Conservation (phyloP, 1,140 invertebrate species). For the Drosophila pandora region DNA sequence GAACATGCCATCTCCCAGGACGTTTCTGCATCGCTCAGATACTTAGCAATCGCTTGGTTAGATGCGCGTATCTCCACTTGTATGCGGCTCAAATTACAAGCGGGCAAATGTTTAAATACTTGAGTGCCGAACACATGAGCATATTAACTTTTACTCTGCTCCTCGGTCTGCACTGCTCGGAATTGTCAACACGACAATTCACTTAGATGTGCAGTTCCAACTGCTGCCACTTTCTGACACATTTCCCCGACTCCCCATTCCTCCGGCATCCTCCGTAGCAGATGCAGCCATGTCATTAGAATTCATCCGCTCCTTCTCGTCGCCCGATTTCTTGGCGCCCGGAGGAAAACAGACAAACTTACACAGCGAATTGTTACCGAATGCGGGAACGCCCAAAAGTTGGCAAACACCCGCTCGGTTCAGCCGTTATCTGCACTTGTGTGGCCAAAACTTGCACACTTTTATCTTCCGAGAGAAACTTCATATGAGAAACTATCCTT, state of each 20-base stretch:
- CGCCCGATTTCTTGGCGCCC: constrained; percentile 18
- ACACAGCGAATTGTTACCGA: not conserved
- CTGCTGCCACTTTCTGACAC: constrained; percentile 11
- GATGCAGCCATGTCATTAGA: constrained; percentile 44
- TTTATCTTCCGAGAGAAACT: not conserved
- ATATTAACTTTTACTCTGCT: constrained; percentile 75
- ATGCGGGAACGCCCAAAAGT: constrained; percentile 5
- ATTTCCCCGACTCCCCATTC: constrained; percentile 6
- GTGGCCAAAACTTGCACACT: not conserved
- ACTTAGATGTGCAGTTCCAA: constrained; percentile 61
- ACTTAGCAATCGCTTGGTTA: constrained; percentile 36
- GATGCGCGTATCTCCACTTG: constrained; percentile 52
- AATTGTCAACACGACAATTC: constrained; percentile 79
- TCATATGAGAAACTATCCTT: not conserved
- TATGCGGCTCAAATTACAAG: constrained; percentile 77
- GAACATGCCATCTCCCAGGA: constrained; percentile 52
- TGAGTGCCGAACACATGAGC: constrained; percentile 67
- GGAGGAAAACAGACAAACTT: not conserved
- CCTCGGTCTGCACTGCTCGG: constrained; percentile 43
- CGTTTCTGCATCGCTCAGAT: constrained; percentile 31
- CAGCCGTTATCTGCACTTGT: constrained; percentile 10
- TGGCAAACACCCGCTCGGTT: not conserved
- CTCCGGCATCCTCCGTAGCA: constrained; percentile 2
- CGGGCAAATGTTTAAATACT: constrained; percentile 81
- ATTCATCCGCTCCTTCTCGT: not conserved